Evolutionary conservation across 2,113 vertebrate genomes (phyloP).

Genomic region (Gopherus evgoodei): DNA sequence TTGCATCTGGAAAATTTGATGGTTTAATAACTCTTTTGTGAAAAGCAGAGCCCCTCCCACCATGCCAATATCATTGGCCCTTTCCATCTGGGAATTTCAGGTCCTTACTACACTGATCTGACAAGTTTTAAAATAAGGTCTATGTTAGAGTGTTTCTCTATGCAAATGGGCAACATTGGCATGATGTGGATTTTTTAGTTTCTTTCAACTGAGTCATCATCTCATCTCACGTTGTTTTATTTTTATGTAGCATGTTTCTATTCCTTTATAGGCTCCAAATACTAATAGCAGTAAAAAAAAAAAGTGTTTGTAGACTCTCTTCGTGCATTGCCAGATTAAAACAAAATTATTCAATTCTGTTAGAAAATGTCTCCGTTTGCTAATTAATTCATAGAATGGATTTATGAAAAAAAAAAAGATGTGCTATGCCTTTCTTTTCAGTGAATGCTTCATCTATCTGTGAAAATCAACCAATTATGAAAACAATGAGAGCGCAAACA

Average conservation of each 20-base stretch:
- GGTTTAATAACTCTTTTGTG: not conserved
- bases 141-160: not conserved
- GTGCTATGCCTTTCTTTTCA: not conserved
- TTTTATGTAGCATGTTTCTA: not conserved
- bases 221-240: not conserved
- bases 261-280: not conserved
- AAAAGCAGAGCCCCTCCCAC: not conserved
- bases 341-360: not conserved
- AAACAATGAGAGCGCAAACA: constrained; percentile 36
- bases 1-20: not conserved
- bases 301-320: not conserved
- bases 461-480: constrained; percentile 39
- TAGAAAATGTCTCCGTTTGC: not conserved
- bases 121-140: not conserved
- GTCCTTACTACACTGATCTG: not conserved
- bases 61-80: not conserved
- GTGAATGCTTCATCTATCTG: not conserved
- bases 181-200: not conserved
- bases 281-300: not conserved
- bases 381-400: constrained; percentile 13
- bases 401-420: constrained; percentile 32
- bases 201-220: not conserved
- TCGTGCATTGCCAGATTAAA: constrained; percentile 1
- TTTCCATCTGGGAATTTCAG: not conserved
- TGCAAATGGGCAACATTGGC: not conserved